Base-by-base conservation (phyloP, 2,113 vertebrate genomes). In the Erythrolamprus reginae region DNA sequence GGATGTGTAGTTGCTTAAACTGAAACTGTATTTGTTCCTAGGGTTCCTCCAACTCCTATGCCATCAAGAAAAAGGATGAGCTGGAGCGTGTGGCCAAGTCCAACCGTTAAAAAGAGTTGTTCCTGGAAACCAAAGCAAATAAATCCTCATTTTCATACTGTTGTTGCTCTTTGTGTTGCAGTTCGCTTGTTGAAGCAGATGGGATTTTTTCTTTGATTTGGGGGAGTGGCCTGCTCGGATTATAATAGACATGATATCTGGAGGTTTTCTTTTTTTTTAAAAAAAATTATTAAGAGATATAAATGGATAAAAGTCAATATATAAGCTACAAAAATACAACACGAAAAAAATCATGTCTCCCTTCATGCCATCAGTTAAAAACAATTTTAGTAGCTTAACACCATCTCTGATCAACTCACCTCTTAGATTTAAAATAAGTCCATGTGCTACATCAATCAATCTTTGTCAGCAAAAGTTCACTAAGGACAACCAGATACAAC, bases 1-100 rank as follows among this genome's bases (percentile, higher is more conserved):
- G 33, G 70, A 9, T 42, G 17, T 21, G 19, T 42, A 19, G 17
- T 42, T 77, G 17, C 33, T 77, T 77, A 42, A 42, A 77, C 33
- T 42, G 17, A 42, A 77, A 42, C 33, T 42, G 13, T 65, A 21
- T 3, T 92, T 28, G 65, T 1, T 89, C 88, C 6, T 95, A 99
- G 98, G 98, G 98, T 91, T 99, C 98, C 1, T 99, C 98, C 90
- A 99, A 99, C 96, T 99, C 98, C 1, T 99, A 99, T 0, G 98
- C 98, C 93, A 99, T 99, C 97, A 99, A 99, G 97, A 99, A 99
- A 97, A 99, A 99, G 93, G 98, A 99, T 0, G 98, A 99, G 96
- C 95, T 99, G 97, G 98, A 99, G 95, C 98, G 98, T 93, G 98
- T 99, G 90, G 98, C 98, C 96, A 99, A 99, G 93, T 99, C 98